These are phyloP conservation scores for Hydractinia echinata DNA, from an alignment of 30 jellyfish, hydroid and myxozoan species.

Conservation along the genomic window DNA sequence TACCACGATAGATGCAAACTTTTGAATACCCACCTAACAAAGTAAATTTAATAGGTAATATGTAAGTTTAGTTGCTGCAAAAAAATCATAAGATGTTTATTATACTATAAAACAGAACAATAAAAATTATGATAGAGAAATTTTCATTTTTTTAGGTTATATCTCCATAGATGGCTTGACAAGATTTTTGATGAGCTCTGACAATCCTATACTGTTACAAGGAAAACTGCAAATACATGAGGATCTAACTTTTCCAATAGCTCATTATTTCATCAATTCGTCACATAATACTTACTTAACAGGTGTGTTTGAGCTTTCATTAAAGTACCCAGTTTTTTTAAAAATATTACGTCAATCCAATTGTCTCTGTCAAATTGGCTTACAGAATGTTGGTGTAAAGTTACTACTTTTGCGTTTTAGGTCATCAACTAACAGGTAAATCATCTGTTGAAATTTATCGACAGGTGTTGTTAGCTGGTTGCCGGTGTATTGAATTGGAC, in stretches of 20 bases:
- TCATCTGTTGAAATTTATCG: constrained; percentile 95
- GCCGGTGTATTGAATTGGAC: constrained; percentile 96
- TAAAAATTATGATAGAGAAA: background rate
- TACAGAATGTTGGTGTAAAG: background rate
- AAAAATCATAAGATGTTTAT: too few relatives aligned
- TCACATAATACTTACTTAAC: constrained; percentile 94
- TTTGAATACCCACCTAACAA: background rate
- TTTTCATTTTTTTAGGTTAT: constrained; percentile 49
- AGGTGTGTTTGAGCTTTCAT: constrained; percentile 28
- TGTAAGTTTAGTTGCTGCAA: too few relatives aligned
- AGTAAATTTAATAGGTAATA: too few relatives aligned
- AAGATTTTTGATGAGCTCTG: constrained; percentile 74
- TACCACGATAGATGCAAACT: too few relatives aligned
- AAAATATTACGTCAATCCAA: too few relatives aligned
- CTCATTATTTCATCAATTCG: constrained; percentile 91
- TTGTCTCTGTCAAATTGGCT: too few relatives aligned
- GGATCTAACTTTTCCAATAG: constrained; percentile 73
- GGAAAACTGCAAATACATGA: constrained; percentile 48
- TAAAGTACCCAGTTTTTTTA: too few relatives aligned
- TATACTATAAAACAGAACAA: too few relatives aligned
- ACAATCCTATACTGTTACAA: constrained; percentile 47
- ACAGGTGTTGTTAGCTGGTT: constrained; percentile 87
- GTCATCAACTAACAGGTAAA: constrained; percentile 88
- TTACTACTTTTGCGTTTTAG: constrained; percentile 17
- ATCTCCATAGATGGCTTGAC: constrained; percentile 84